Base-by-base conservation (phyloP, 2,113 vertebrate species). In the Lycocorax pyrrhopterus region DNA sequence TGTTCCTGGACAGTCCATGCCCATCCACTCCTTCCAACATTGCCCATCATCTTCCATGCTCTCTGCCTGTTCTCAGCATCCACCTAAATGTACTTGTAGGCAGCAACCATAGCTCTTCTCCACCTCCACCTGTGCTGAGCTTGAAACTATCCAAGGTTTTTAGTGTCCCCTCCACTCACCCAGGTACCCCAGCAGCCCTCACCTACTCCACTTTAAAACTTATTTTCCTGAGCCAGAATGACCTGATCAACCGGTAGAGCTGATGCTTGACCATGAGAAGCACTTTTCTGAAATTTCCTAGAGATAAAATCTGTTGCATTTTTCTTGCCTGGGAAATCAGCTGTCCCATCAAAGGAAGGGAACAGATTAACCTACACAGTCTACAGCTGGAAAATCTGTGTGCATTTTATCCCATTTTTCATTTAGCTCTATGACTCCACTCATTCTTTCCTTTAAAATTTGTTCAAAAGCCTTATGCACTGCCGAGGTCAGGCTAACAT, bases 401-500 rank as follows among this genome's bases (percentile, higher is more conserved):
- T 51, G 56, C 86, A 74, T 89, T 96, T 95, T 52, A 97, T 60
- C 90, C 87, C 37, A 56, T 82, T 94, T 94, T 95, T 94, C 93
- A 91, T 95, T 96, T 91, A 91, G 74, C 71, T 93, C 81, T 87
- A 89, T 0, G 1, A 89, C 80, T 94, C 84, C 81, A 79, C 71
- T 94, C 94, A 72, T 39, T 96, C 77, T 87, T 84, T 78, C 87
- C 77, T 94, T 96, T 87, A 94, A 94, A 96, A 94, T 85, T 66
- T 85, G 89, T 94, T 96, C 95, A 95, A 96, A 97, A 95, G 95
- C 94, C 62, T 93, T 67, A 71, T 44, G 84, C 60, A 64, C 87
- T 84, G 89, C 84, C 0, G 8, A 97, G 96, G 96, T 96, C 96
- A 97, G 77, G 77, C 87, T 95, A 95, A 95, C 93, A 94, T 30